phyloP scores from a whole-genome alignment of 1,140 invertebrate genomes.

The Magallana ariakensis region DNA sequence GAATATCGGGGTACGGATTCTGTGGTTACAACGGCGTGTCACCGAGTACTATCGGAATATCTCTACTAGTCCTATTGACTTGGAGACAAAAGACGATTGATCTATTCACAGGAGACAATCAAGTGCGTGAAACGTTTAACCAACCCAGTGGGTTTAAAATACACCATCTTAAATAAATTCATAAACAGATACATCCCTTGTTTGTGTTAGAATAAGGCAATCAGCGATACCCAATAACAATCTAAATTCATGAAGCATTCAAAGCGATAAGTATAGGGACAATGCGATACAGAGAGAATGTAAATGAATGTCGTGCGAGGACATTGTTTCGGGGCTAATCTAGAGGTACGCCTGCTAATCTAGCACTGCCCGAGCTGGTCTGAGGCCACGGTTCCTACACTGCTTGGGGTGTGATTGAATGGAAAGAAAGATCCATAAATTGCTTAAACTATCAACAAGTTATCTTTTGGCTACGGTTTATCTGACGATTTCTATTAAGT shows the following conservation, averaged over 20 bases:
- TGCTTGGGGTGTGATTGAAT: constrained; percentile 3
- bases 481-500: background rate
- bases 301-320: constrained; percentile 26
- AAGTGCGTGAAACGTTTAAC: constrained; percentile 22
- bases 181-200: constrained; percentile 36
- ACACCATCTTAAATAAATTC: background rate
- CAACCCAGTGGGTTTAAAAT: constrained; percentile 3
- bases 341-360: background rate
- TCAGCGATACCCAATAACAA: constrained; percentile 19
- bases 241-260: constrained; percentile 36
- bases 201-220: constrained; percentile 23
- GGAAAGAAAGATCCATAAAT: constrained; percentile 30
- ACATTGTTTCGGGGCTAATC: constrained; percentile 25
- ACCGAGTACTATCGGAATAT: background rate
- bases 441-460: constrained; percentile 14
- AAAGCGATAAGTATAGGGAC: constrained; percentile 1
- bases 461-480: constrained; percentile 26
- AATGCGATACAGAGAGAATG: constrained; percentile 8
- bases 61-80: background rate
- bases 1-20: too few relatives aligned
- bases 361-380: background rate
- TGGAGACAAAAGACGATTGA: background rate
- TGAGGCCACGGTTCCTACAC: background rate
- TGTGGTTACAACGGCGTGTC: background rate
- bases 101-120: background rate